Evolutionary conservation across 2,797 vertebrate genomes (phyloP).

Genomic region (Mycteria americana): DNA sequence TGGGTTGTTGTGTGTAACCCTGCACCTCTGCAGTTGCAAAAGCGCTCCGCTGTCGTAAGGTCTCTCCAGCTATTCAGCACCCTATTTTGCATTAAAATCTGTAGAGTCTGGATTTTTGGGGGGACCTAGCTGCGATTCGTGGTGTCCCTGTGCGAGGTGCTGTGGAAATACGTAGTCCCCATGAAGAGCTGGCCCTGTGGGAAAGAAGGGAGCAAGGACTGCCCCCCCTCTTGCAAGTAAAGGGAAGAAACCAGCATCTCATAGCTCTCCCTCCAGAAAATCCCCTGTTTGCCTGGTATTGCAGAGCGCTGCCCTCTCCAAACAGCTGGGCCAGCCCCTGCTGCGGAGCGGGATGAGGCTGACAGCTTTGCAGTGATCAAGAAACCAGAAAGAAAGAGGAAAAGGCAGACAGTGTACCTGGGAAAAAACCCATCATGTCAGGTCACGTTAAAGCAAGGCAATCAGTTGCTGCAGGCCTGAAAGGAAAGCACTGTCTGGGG

Average conservation of each 20-base stretch:
- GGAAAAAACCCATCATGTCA: background rate
- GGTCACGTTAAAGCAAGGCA: background rate
- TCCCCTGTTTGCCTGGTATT: too few relatives aligned
- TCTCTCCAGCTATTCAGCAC: background rate
- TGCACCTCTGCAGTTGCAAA: background rate
- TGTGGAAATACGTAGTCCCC: background rate
- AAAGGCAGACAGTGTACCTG: slow-evolving; percentile 2
- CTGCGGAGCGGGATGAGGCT: rapidly evolving
- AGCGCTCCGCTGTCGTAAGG: rapidly evolving
- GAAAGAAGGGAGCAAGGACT: background rate
- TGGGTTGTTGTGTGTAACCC: background rate
- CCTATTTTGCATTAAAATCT: background rate
- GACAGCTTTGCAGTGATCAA: background rate
- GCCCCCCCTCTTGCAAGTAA: background rate
- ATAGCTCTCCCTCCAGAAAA: background rate
- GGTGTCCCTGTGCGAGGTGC: background rate
- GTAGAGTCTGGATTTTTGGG: background rate
- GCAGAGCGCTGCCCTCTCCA: background rate
- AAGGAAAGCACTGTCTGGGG: background rate
- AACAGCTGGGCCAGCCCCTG: background rate
- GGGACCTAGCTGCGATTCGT: rapidly evolving
- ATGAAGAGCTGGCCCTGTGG: background rate
- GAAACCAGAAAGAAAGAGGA: background rate
- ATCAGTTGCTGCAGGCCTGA: background rate
- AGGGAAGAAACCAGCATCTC: background rate